Evolutionary conservation across 35 echinoderm and acorn worm genomes (phyloP).

Genomic region (Acanthaster planci): DNA sequence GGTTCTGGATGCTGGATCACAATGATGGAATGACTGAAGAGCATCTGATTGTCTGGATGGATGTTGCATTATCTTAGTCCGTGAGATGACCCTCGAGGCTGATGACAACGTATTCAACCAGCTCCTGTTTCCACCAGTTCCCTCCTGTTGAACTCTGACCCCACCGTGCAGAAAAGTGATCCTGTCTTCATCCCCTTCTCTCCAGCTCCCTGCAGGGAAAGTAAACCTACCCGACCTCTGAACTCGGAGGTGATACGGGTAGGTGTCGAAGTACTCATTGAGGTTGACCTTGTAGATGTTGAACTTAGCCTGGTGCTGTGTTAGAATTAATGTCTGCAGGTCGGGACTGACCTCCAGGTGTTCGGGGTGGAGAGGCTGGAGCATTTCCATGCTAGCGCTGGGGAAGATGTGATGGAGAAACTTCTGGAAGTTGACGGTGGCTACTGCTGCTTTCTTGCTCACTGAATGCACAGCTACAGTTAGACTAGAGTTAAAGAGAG

Average conservation of each 20-base stretch:
- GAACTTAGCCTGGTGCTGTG: slow-evolving; percentile 49
- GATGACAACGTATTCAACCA: slow-evolving; percentile 41
- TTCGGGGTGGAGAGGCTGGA: slow-evolving; percentile 14
- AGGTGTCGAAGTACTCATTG: slow-evolving; percentile 65
- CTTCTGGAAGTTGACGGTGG: slow-evolving; percentile 35
- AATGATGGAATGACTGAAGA: neutral
- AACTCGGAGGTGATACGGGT: slow-evolving; percentile 52
- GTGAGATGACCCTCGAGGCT: neutral
- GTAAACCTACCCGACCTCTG: neutral
- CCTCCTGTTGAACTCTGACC: slow-evolving; percentile 1
- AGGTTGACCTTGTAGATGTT: slow-evolving; percentile 61
- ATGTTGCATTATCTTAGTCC: neutral
- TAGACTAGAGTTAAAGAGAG: neutral
- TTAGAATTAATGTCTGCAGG: slow-evolving; percentile 48
- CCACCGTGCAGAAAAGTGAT: slow-evolving; percentile 15
- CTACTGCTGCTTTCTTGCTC: slow-evolving; percentile 28
- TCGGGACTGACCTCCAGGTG: slow-evolving; percentile 50
- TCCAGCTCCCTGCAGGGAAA: neutral
- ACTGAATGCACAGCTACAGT: slow-evolving; percentile 59
- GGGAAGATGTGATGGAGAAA: slow-evolving; percentile 49
- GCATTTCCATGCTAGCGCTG: neutral
- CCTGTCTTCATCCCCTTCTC: slow-evolving; percentile 52
- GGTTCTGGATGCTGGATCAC: neutral
- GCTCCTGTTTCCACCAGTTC: slow-evolving; percentile 32
- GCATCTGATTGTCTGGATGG: neutral